Conservation (phyloP, 1,140 invertebrate species). For the Cecropterus lyciades region DNA sequence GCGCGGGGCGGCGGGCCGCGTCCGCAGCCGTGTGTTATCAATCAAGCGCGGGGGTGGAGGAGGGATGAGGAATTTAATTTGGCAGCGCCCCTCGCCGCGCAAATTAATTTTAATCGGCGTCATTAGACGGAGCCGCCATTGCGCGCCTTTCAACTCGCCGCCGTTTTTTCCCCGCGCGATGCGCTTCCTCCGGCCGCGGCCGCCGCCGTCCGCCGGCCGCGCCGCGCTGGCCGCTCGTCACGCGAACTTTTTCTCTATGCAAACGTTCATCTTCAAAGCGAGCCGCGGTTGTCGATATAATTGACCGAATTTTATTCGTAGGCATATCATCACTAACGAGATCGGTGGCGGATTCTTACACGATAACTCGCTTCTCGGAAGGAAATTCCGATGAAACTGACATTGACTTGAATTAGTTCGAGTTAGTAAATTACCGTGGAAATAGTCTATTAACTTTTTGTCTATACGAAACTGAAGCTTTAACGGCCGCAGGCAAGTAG, state of each 20-base stretch:
- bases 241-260: slow-evolving; percentile 26
- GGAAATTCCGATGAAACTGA: slow-evolving; percentile 14
- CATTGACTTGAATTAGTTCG: slow-evolving; percentile 14
- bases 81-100: slow-evolving; percentile 49
- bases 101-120: slow-evolving; percentile 79
- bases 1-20: too few species aligned
- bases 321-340: slow-evolving; percentile 27
- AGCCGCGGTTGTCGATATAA: slow-evolving; percentile 29
- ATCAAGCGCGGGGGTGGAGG: slow-evolving; percentile 2
- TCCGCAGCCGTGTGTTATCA: not conserved
- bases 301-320: slow-evolving; percentile 36
- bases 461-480: too few species aligned
- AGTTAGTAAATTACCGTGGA: slow-evolving; percentile 3
- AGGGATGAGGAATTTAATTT: slow-evolving; percentile 59
- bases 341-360: slow-evolving; percentile 20
- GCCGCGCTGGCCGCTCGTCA: slow-evolving; percentile 17
- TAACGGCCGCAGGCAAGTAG: too few species aligned
- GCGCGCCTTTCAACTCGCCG: slow-evolving; percentile 50
- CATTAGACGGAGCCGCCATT: slow-evolving; percentile 60
- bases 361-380: slow-evolving; percentile 18
- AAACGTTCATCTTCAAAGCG: slow-evolving; percentile 22
- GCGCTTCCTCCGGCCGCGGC: not conserved
- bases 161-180: slow-evolving; percentile 43
- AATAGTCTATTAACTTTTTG: not conserved
- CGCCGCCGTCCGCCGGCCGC: too few species aligned